These are phyloP conservation scores for Campoletis raptor DNA, from an alignment of 2,888 invertebrate genomes.

Conservation along the genomic window DNA sequence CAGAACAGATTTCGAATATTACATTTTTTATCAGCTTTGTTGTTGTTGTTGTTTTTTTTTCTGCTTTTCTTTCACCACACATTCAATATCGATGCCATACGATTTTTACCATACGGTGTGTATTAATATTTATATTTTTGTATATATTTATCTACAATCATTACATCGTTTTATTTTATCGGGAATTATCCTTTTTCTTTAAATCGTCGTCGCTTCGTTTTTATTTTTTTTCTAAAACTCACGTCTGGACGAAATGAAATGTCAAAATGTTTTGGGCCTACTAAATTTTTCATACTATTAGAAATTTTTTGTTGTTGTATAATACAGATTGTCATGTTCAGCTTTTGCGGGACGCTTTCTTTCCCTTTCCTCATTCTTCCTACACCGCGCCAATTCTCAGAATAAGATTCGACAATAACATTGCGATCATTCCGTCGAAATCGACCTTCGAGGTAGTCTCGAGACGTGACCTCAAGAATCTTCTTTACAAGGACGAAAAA, in stretches of 20 bases:
- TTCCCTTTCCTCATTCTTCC: constrained; percentile 70
- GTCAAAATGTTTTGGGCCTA: constrained; percentile 61
- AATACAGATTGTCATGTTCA: constrained; percentile 83
- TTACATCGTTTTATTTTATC: constrained; percentile 57
- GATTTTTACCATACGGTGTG: constrained; percentile 73
- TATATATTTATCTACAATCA: constrained; percentile 52
- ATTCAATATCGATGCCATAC: constrained; percentile 81
- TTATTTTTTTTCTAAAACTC: constrained; percentile 51
- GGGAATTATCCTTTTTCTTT: constrained; percentile 53
- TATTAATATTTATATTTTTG: constrained; percentile 58
- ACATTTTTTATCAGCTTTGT: constrained; percentile 53
- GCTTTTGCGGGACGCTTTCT: constrained; percentile 67
- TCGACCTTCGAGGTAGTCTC: not conserved
- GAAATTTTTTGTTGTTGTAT: constrained; percentile 74
- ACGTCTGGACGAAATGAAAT: constrained; percentile 58
- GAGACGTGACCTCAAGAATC: not conserved
- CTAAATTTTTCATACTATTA: constrained; percentile 66
- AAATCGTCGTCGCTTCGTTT: constrained; percentile 46
- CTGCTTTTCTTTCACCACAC: constrained; percentile 75
- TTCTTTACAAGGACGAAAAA: not conserved
- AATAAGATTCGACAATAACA: constrained; percentile 30
- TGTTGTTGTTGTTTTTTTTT: constrained; percentile 45
- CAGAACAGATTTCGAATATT: constrained; percentile 82
- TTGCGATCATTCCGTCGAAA: not conserved
- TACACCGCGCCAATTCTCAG: not conserved